Percentiles rank a stretch among this genome's conserved stretches.
Conservation (phyloP, 92 coral and sea anemone genomes). For the Zoanthus gigantus region DNA sequence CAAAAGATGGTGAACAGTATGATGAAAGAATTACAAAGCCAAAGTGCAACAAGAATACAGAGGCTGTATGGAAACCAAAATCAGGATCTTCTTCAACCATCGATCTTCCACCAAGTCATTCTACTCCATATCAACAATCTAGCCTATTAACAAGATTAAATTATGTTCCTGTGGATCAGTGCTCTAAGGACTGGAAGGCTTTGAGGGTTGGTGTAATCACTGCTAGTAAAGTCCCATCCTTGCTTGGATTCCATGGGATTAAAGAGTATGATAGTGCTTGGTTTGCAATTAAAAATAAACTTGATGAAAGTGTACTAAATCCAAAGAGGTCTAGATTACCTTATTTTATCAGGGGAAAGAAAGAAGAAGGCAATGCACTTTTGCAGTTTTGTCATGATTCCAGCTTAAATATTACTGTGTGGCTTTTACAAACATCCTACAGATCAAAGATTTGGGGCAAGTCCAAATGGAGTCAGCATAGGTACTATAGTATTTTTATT, state of each 20-base stretch:
- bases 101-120: not conserved
- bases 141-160: slow-evolving; percentile 3
- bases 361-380: slow-evolving; percentile 42
- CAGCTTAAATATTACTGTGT: slow-evolving; percentile 20
- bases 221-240: slow-evolving; percentile 64
- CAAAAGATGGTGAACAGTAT: slow-evolving; percentile 15
- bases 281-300: slow-evolving; percentile 61
- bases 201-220: slow-evolving; percentile 63
- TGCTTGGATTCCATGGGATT: slow-evolving; percentile 62
- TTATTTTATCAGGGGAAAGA: slow-evolving; percentile 51
- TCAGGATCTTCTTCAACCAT: not conserved
- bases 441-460: slow-evolving; percentile 55
- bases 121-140: slow-evolving; percentile 20
- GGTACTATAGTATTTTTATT: slow-evolving; percentile 11
- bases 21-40: slow-evolving; percentile 30
- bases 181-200: slow-evolving; percentile 41
- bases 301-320: slow-evolving; percentile 44
- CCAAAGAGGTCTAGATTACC: slow-evolving; percentile 41
- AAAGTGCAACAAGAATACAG: slow-evolving; percentile 12
- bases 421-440: slow-evolving; percentile 51
- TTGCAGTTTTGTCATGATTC: slow-evolving; percentile 37
- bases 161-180: slow-evolving; percentile 47
- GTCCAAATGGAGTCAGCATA: slow-evolving; percentile 55
- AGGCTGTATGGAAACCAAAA: slow-evolving; percentile 36
- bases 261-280: slow-evolving; percentile 59